Base-by-base conservation (phyloP, 2,113 vertebrate species). In the Xyrauchen texanus region DNA sequence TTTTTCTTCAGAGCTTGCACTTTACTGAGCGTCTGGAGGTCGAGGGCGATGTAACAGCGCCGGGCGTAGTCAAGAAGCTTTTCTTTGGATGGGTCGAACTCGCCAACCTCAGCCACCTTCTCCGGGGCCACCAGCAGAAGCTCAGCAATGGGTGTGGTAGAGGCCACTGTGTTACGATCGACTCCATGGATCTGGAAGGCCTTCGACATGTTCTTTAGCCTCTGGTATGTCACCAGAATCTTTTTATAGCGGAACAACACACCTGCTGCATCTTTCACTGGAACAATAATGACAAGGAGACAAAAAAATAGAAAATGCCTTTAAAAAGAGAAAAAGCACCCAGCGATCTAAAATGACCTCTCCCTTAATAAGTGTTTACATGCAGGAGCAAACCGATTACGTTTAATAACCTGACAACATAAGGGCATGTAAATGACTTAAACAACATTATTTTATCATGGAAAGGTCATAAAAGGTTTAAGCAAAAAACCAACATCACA, bases 241-340 rank as follows among this genome's bases (percentile, higher is more conserved):
- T 96, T 96, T 85, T 96, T 96, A 86, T 97, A 97, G 75, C 95
- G 95, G 84, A 95, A 96, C 42, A 97, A 89, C 13, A 96, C 95
- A 0, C 95, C 95, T 0, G 95, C 95, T 0, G 95, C 93, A n/a
- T 96, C 95, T 90, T 96, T 96, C 58, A 97, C 95, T 96, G 87
- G 42, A 82, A 63, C 45, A n/a, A n/a, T n/a, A n/a, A n/a, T n/a
- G n/a, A n/a, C n/a, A n/a, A n/a, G n/a, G n/a, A n/a, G n/a, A n/a
- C n/a, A 34, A 73, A 82, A 68, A 21, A 4, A 42, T 11, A 63
- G 11, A 6, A 65, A 4, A 11, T 15, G 10, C 6, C 58, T 78
- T 77, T 16, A 42, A 66, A 49, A 42, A 52, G 15, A 72, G 71
- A 72, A 73, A 21, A 77, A 55, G 4, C 9, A 10, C 11, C 52